Base-by-base conservation (phyloP, 35 echinoderm and acorn worm genomes). In the Heliocidaris erythrogramma region DNA sequence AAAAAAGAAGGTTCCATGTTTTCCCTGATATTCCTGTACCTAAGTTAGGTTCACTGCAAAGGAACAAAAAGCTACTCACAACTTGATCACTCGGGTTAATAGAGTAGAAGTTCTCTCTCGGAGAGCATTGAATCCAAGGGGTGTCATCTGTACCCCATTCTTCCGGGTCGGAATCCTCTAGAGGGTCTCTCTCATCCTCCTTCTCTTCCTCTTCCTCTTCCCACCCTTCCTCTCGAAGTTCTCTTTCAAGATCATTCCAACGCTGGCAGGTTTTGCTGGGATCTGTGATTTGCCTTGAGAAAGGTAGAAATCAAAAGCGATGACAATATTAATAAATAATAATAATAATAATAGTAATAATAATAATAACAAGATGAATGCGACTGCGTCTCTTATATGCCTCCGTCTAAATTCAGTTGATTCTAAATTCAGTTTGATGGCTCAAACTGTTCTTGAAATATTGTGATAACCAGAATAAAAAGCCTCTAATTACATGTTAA, bases 71-170 rank as follows among this genome's bases (percentile, higher is more conserved):
- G 35, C 85, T 8, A 47, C 61, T n/a, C 59, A 97, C 96, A 95
- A 90, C 59, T 85, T 97, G 96, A 85, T 96, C 93, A 48, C 49
- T 96, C 30, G 94, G 94, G 85, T 95, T 91, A 59, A 48, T 90
- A 0, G 97, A 97, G 92, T 97, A 98, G 92, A 94, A 98, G 92
- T 97, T 96, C 88, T 96, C 97, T 93, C 94, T 98, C 24, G 97
- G 96, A 16, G 97, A 98, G 7, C 96, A 97, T 85, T 97, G 97
- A 30, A 97, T 95, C 97, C 97, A 98, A 18, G 95, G 86, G 30
- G 94, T 50, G 0, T 61, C 86, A 18, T 92, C 94, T 3, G 91
- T 69, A 30, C 27, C 84, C 47, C 86, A n/a, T 16, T 30, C 49
- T 13, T 59, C 50, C 0, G n/a, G 29, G 32, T 94, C 95, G 21